Conservation (phyloP, 2,888 invertebrate species). For the Lepidocyrtoides sp. region DNA sequence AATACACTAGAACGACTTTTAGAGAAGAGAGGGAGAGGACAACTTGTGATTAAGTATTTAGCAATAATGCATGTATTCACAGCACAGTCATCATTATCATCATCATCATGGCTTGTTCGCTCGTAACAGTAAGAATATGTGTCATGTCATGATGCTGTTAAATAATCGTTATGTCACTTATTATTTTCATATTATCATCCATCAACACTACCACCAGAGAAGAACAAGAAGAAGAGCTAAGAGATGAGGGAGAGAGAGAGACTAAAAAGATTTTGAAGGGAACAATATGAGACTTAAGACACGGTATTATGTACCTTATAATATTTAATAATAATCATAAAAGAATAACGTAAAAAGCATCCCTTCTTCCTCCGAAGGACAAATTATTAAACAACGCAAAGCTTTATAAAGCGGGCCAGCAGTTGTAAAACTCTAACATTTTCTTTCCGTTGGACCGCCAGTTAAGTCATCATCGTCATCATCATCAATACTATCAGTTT, state of each 20-base stretch:
- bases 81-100: slow-evolving; percentile 11
- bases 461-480: slow-evolving; percentile 24
- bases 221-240: slow-evolving; percentile 6
- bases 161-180: slow-evolving; percentile 78
- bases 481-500: too few species aligned
- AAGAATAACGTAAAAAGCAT: too few species aligned
- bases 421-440: slow-evolving; percentile 45
- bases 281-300: slow-evolving; percentile 48
- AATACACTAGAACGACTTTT: too few species aligned
- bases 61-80: slow-evolving; percentile 51
- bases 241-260: too few species aligned
- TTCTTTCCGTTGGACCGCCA: slow-evolving; percentile 46
- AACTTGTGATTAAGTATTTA: slow-evolving; percentile 71
- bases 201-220: slow-evolving; percentile 30
- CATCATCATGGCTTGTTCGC: slow-evolving; percentile 6
- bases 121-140: slow-evolving; percentile 50
- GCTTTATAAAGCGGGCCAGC: slow-evolving; percentile 72
- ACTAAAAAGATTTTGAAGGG: slow-evolving; percentile 60
- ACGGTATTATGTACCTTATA: background rate
- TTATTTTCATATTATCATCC: slow-evolving; percentile 71
- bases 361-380: slow-evolving; percentile 70
- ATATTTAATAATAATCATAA: too few species aligned
- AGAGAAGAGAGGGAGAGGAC: slow-evolving; percentile 54
- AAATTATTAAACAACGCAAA: slow-evolving; percentile 56
- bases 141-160: slow-evolving; percentile 76